A percentile compares a stretch with the other conserved stretches of the same genome.
These are phyloP conservation scores for Dione vanillae DNA, from an alignment of 2,888 invertebrate species.

Conservation along the genomic window DNA sequence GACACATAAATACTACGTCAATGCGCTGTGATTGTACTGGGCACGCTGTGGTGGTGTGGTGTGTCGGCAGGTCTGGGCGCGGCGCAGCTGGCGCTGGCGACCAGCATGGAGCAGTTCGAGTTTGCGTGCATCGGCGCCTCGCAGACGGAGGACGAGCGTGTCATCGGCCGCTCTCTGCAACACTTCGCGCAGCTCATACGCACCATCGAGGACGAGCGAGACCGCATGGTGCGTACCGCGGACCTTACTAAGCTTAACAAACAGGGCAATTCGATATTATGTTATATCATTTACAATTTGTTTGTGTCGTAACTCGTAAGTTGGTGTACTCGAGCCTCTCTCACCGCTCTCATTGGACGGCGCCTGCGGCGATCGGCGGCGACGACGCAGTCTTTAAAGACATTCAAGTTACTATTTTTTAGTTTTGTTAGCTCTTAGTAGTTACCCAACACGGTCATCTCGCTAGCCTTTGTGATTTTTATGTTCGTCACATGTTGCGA, in stretches of 20 bases:
- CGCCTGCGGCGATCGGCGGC: too few species aligned
- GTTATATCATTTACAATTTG: neutral
- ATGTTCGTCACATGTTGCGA: neutral
- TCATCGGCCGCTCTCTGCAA: constrained; percentile 95
- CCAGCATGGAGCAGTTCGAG: constrained; percentile 95
- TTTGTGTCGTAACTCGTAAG: neutral
- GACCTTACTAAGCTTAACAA: too few species aligned
- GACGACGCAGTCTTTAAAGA: too few species aligned
- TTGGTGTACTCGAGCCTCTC: too few species aligned
- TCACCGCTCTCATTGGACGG: too few species aligned
- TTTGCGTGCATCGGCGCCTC: constrained; percentile 98
- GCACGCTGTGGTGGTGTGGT: neutral
- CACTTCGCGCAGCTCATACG: constrained; percentile 97
- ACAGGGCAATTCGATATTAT: neutral
- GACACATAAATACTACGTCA: too few species aligned
- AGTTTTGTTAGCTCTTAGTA: too few species aligned
- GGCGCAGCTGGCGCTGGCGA: constrained; percentile 96
- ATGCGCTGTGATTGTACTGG: too few species aligned
- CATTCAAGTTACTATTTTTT: too few species aligned
- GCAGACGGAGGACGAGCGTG: constrained; percentile 98
- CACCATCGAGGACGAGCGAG: constrained; percentile 97
- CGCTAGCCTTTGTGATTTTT: neutral
- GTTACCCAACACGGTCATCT: too few species aligned
- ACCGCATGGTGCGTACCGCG: constrained; percentile 93
- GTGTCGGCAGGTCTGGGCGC: constrained; percentile 91